Evolutionary conservation across 2,888 invertebrate species (phyloP), one percentile per base, ranked within the genome.

Genomic region (Apotomis capreana): DNA sequence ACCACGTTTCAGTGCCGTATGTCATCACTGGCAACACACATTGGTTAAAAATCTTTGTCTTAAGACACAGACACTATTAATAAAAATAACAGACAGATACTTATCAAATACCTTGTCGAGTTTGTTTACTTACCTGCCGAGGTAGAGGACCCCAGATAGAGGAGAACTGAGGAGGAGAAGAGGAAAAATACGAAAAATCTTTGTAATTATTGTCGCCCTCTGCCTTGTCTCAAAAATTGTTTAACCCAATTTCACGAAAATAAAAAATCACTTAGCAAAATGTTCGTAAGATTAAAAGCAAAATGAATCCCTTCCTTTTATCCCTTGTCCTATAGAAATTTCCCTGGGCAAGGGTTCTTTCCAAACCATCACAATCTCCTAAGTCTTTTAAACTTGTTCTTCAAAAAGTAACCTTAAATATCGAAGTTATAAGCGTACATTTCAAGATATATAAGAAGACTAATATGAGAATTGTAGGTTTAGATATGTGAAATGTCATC

Each of bases 281-380:
- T 46, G 26, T 49, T 55, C 26, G 4, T 8, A 10, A 61, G 1
- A 57, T 61, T 46, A 54, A 26, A 36, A 61, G 44, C 36, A 6
- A 61, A 49, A 46, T 46, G 44, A 69, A 61, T 10, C 36, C 36
- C 6, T 4, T 46, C 55, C 37, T 57, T 49, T 69, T 37, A 62
- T 57, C 69, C 59, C 61, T 46, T 54, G 61, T 62, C 55, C 61
- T n/a, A 61, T 61, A 68, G 13, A 69, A 62, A 60, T 61, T 44
- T 54, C 26, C 63, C 37, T 54, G 13, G 63, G 52, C 40, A 63
- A 52, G 52, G 37, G 69, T 8, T 37, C 26, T 12, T 46, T 12
- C 5, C 26, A 8, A 9, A 40, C 37, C 13, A 13, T 52, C 8
- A 13, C n/a, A 52, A 40, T 5, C 40, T 63, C 63, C 13, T 63